Evolutionary conservation across 2,888 invertebrate species (phyloP), one percentile per base, ranked within the genome.

Genomic region (Caenorhabditis parvicauda): DNA sequence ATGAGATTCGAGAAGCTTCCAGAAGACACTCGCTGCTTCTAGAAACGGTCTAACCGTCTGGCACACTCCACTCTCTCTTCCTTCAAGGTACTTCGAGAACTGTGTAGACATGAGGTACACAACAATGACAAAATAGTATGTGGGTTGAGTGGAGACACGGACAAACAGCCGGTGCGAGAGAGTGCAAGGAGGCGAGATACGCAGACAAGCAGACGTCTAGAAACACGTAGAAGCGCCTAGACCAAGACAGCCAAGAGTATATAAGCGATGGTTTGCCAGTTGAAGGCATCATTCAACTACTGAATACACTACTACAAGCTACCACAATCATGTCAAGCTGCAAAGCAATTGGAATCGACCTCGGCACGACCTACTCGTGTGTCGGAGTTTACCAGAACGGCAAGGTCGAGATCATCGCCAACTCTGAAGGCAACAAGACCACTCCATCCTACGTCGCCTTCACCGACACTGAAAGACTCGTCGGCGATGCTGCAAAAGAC

Each of bases 361-460:
- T 66, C n/a, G 66, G 66, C 6, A 66, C 66, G 9, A 66, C 66
- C 25, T 66, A 66, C 41, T 63, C 63, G 9, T 66, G 66, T 32
- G 67, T 67, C 25, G 67, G 53, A 35, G 59, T 67, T 45, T 67
- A 67, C 43, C 67, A 67, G 41, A 62, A 67, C 49, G 67, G 67
- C 27, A 64, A 64, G 56, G 53, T 53, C 24, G 54, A 54, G 35
- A 54, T 54, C 24, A 35, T 54, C n/a, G 54, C 54, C 35, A 54
- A 54, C 27, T 54, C 54, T 1, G 54, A 54, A 81, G 88, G 88
- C 63, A 88, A 88, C 84, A 82, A 88, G 71, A 88, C 88, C 12
- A 88, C 88, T 59, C 88, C 88, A 21, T 88, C 87, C 54, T 84
- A 84, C 75, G 84, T 84, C 3, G 84, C 84, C 7, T 84, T 84